Base-by-base conservation (phyloP, 2,888 invertebrate species). In the Pogonocherus hispidulus region DNA sequence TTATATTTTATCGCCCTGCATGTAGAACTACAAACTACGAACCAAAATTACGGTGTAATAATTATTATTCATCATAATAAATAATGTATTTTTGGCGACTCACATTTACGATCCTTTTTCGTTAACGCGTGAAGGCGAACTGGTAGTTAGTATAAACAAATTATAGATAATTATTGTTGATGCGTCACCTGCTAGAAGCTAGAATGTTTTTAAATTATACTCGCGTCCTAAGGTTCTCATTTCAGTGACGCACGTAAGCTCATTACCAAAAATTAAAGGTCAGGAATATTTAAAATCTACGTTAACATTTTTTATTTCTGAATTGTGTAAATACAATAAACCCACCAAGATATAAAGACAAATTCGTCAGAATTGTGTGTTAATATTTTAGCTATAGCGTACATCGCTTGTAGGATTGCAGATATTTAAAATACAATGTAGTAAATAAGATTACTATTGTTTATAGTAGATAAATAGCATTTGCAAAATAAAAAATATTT, bases 41-140 rank as follows among this genome's bases (percentile, higher is more conserved):
- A n/a, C 22, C 9, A 5, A 51, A 51, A 51, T 23, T 22, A 51
- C n/a, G 3, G 41, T 22, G 6, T 20, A 22, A 51, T 51, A 51
- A 51, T 51, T 23, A 41, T 27, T 51, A 22, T n/a, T 23, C 8
- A 47, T 19, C n/a, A n/a, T 23, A 18, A 57, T 57, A 23, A 57
- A 57, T 57, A 57, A 57, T 57, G 57, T 46, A 46, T 57, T 57
- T 57, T 44, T n/a, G n/a, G 18, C 14, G n/a, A 19, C 27, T 32
- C 16, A 14, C 22, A 16, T 19, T 3, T 35, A 35, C 60, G 32
- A 47, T 32, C 49, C 60, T 60, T 49, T 60, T 60, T 60, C 9
- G 49, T 60, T n/a, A 27, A 19, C 32, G 32, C 49, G 60, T 49
- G 60, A 60, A 60, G 60, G 60, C 27, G 20, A 60, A 60, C 60